These are phyloP conservation scores for Epirrhoe alternata DNA, from an alignment of 2,888 invertebrate genomes.

Conservation along the genomic window DNA sequence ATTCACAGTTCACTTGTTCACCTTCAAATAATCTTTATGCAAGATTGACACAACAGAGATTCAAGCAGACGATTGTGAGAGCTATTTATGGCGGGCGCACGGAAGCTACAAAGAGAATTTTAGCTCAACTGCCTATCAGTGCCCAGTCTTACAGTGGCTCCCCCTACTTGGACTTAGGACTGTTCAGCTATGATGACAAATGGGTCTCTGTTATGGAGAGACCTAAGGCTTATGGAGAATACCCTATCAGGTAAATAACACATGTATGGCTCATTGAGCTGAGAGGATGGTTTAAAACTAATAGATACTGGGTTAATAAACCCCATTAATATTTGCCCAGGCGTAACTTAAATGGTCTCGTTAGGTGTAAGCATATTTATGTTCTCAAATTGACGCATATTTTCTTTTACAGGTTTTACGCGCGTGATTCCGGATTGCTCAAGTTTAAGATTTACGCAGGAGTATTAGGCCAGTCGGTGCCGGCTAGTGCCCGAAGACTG, in stretches of 20 bases:
- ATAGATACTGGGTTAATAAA: too few species aligned
- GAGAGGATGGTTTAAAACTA: too few species aligned
- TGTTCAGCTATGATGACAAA: slow-evolving; percentile 98
- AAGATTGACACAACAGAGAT: slow-evolving; percentile 88
- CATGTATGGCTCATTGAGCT: too few species aligned
- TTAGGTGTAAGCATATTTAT: too few species aligned
- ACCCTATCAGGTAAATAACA: slow-evolving; percentile 92
- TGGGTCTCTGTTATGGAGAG: slow-evolving; percentile 98
- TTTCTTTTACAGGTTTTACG: slow-evolving; percentile 88
- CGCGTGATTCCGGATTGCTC: slow-evolving; percentile 91
- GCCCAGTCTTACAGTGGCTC: slow-evolving; percentile 97
- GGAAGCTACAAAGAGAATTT: slow-evolving; percentile 94
- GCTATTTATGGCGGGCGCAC: slow-evolving; percentile 95
- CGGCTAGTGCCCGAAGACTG: slow-evolving; percentile 89
- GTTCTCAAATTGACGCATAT: too few species aligned
- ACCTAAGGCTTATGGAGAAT: slow-evolving; percentile 96
- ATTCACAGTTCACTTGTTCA: slow-evolving; percentile 95
- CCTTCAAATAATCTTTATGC: slow-evolving; percentile 96
- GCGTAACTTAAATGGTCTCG: too few species aligned
- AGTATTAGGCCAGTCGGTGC: slow-evolving; percentile 88
- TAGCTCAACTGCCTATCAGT: slow-evolving; percentile 96
- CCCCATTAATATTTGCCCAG: too few species aligned
- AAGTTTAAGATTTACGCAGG: slow-evolving; percentile 96
- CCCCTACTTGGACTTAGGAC: slow-evolving; percentile 95
- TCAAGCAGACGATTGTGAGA: slow-evolving; percentile 95